Evolutionary conservation across 92 coral and sea anemone species (phyloP).

Genomic region (Epizoanthus scotinus): DNA sequence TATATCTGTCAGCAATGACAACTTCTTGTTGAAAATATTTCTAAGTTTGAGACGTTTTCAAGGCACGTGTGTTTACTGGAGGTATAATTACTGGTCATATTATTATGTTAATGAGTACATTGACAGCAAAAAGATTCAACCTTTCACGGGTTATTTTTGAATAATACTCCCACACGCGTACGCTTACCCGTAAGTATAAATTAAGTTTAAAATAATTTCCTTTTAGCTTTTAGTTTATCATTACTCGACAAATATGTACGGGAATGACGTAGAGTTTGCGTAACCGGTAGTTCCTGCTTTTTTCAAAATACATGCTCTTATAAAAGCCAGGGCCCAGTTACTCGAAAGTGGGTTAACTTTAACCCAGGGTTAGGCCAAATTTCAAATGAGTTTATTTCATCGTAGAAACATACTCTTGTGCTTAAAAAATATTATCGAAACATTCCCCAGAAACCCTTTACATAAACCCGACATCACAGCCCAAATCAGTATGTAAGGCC

Average conservation of each 20-base stretch:
- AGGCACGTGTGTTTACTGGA: conserved; percentile 2
- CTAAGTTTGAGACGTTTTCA: background rate
- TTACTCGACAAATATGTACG: no score
- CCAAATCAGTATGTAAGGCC: no score
- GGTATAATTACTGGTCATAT: background rate
- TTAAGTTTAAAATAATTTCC: background rate
- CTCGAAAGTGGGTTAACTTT: no score
- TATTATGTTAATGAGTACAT: conserved; percentile 8
- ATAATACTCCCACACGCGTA: conserved; percentile 25
- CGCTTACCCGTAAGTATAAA: background rate
- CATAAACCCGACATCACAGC: no score
- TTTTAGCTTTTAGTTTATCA: background rate
- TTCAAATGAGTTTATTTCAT: no score
- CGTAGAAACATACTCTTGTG: no score
- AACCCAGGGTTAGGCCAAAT: no score
- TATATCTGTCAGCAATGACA: background rate
- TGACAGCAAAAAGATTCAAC: conserved; percentile 16
- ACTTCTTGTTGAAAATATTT: conserved; percentile 2
- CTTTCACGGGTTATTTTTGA: conserved; percentile 13
- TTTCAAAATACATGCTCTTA: no score
- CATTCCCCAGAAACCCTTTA: no score
- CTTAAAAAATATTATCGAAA: no score
- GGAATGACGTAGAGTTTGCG: background rate
- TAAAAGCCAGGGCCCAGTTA: no score
- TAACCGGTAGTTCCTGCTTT: no score